These are phyloP conservation scores for Merodon equestris DNA, from an alignment of 2,888 invertebrate genomes.

Conservation along the genomic window DNA sequence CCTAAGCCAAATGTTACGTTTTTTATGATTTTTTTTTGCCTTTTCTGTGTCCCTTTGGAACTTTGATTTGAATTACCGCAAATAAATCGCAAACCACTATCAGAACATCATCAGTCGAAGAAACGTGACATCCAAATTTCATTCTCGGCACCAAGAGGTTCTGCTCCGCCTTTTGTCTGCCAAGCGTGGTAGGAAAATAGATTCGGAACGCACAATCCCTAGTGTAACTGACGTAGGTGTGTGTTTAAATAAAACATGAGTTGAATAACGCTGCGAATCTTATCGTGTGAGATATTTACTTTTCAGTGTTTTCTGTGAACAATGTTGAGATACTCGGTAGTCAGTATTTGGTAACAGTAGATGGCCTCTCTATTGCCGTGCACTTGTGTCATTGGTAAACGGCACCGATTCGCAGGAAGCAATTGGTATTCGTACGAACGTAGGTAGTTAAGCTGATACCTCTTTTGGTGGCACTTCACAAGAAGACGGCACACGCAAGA, in stretches of 20 bases:
- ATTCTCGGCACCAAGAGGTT: conserved; percentile 12
- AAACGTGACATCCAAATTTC: conserved; percentile 62
- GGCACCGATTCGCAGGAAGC: conserved; percentile 51
- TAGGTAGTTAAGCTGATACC: conserved; percentile 22
- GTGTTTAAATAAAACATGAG: conserved; percentile 67
- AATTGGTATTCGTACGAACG: conserved; percentile 57
- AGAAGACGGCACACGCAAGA: conserved; percentile 49
- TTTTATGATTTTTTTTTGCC: conserved; percentile 26
- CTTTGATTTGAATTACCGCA: conserved; percentile 54
- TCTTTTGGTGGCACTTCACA: conserved; percentile 59
- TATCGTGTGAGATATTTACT: conserved; percentile 53
- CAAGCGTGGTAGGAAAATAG: conserved; percentile 11
- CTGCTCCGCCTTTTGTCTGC: conserved; percentile 35
- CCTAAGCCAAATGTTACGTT: conserved; percentile 13
- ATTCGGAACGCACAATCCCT: conserved; percentile 37
- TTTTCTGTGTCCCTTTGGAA: conserved; percentile 42
- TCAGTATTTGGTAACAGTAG: conserved; percentile 27
- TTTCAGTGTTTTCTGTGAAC: conserved; percentile 27
- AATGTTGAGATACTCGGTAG: conserved; percentile 46
- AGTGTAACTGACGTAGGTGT: conserved; percentile 39
- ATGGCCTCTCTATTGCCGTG: conserved; percentile 6
- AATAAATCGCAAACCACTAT: conserved; percentile 62
- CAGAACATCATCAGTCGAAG: conserved; percentile 49
- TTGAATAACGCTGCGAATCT: conserved; percentile 61
- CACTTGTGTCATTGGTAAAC: conserved; percentile 35